Base-by-base conservation (phyloP, 2,797 vertebrate genomes). In the Sebastolobus altivelis region DNA sequence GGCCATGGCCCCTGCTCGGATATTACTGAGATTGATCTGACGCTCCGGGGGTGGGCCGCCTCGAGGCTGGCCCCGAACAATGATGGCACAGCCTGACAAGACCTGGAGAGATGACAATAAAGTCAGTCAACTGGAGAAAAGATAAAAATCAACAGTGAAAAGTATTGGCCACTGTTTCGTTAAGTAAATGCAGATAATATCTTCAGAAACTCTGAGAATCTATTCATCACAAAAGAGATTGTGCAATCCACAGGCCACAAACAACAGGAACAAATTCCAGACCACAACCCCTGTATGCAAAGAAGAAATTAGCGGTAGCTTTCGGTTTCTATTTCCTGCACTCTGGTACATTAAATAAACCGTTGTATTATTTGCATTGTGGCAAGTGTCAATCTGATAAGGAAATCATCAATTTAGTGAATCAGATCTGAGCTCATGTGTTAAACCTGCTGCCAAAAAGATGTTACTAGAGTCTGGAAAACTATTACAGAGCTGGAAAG, bases 1-100 rank as follows among this genome's bases (percentile, higher is more conserved):
- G 0, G 97, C 98, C 2, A 98, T 96, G 80, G 94, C 96, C 5
- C 98, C 97, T 0, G 98, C 96, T 0, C 98, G 97, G 84, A 99
- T 97, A 90, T 99, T 99, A 92, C 98, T 99, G 62, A 99, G 97
- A 93, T 99, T 99, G 93, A 99, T 98, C 94, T 99, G 98, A 9
- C 97, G 96, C 86, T 99, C 98, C 0, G 98, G 98, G 27, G 98
- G 98, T 0, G 98, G 98, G 0, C 98, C 98, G 0, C 98, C 98
- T 6, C 98, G 96, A 46, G 98, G 98, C 90, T 99, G 98, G 9
- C 98, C 98, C 8, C 98, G 94, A 16, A 99, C 98, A 59, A 99
- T 99, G 94, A 99, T 98, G 78, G 98, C 98, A 35, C 98, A 99
- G 69, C 98, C 98, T 0, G 98, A 99, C 69, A 99, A 95, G 63